Conservation (phyloP, 2,797 vertebrate genomes). For the Acanthurus lineatus region DNA sequence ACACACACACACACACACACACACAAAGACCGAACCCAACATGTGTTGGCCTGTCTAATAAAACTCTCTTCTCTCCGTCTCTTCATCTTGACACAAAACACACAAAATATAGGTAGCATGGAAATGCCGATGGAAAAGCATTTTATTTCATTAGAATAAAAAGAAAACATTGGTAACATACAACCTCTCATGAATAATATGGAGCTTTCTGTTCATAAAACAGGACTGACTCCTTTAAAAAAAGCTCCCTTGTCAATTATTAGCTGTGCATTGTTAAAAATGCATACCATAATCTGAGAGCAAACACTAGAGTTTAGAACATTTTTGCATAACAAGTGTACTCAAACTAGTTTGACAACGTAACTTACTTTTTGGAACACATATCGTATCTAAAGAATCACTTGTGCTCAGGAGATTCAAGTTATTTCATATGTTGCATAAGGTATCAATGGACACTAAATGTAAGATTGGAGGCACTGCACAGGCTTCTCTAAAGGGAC, state of each 20-base stretch:
- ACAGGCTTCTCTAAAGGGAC: conserved; percentile 52
- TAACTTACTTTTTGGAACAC: background rate
- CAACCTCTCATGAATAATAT: conserved; percentile 48
- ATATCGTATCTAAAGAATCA: background rate
- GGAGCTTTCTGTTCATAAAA: conserved; percentile 68
- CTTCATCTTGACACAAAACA: background rate
- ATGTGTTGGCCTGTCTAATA: background rate
- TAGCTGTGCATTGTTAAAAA: conserved; percentile 8
- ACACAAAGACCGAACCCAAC: no score
- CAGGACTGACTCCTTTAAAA: conserved; percentile 57
- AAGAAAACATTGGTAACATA: conserved; percentile 75
- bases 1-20: background rate
- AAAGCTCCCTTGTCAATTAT: conserved; percentile 25
- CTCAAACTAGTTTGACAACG: background rate
- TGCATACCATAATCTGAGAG: conserved; percentile 14
- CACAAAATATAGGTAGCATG: conserved; percentile 2
- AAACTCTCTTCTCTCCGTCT: no score
- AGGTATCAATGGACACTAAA: conserved; percentile 19
- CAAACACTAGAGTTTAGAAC: background rate
- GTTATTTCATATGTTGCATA: conserved; percentile 48
- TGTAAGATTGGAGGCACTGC: conserved; percentile 25
- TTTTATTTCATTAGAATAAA: conserved; percentile 79
- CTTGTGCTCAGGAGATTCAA: conserved; percentile 42
- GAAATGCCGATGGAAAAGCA: conserved; percentile 34
- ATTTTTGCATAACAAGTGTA: conserved; percentile 23